A percentile compares a stretch with the other conserved stretches of the same genome.
Conservation (phyloP, 2,797 vertebrate species). For the Anguilla megastoma region DNA sequence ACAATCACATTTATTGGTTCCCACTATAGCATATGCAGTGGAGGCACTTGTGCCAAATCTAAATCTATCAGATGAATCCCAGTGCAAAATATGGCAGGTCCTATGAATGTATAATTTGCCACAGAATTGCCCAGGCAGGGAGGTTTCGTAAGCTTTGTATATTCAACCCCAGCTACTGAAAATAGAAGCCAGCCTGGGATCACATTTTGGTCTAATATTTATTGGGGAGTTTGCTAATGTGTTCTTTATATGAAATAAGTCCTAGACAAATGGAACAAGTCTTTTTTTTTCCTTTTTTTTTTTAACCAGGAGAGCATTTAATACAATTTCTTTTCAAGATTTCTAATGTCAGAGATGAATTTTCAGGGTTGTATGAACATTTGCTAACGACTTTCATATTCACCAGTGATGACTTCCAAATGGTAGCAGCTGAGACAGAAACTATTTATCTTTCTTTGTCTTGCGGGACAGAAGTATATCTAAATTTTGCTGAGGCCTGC, state of each 20-base stretch:
- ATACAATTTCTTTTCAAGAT: background rate
- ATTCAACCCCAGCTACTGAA: background rate
- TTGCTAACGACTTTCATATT: background rate
- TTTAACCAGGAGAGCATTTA: too few species aligned
- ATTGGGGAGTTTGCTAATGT: background rate
- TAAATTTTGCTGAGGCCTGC: background rate
- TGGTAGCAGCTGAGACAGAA: background rate
- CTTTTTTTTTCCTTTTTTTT: background rate
- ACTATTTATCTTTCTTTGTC: background rate
- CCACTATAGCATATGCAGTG: background rate
- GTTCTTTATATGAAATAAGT: background rate
- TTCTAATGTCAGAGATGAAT: background rate
- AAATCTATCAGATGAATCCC: background rate
- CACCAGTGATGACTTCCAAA: background rate
- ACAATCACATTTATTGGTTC: background rate
- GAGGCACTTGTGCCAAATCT: background rate
- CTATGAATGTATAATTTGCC: background rate
- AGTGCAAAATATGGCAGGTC: background rate
- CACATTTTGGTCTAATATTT: background rate
- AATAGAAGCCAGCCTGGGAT: background rate
- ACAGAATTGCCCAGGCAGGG: background rate
- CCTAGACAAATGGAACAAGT: background rate
- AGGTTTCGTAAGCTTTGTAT: background rate
- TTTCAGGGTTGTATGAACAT: background rate
- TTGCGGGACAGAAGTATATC: background rate